Evolutionary conservation across 2,888 invertebrate species (phyloP).

Genomic region (Parnassius orleans): DNA sequence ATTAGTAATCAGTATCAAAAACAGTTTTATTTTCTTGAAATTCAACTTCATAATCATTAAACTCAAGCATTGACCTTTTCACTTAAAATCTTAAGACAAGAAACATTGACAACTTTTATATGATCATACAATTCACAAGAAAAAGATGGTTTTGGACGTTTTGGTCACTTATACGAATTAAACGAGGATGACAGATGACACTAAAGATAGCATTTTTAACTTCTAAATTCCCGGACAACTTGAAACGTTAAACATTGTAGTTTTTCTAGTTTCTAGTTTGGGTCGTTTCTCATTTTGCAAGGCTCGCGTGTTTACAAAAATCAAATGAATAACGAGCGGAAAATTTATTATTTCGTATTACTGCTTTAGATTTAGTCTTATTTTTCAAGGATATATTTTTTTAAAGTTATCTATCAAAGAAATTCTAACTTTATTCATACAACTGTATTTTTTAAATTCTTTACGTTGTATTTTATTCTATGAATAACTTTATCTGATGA

Average conservation of each 20-base stretch:
- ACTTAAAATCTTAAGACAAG: constrained; percentile 12
- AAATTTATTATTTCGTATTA: no score
- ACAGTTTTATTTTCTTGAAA: constrained; percentile 4
- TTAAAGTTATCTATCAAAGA: no score
- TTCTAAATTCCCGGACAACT: constrained; percentile 16
- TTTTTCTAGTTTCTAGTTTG: constrained; percentile 3
- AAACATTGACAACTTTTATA: constrained; percentile 7
- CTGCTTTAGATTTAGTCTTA: no score
- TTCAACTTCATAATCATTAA: constrained; percentile 19
- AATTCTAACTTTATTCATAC: no score
- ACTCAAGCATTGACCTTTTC: constrained; percentile 22
- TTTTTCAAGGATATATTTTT: no score
- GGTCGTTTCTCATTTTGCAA: not conserved
- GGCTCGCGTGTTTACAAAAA: not conserved
- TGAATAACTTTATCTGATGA: no score
- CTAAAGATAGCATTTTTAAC: constrained; percentile 20
- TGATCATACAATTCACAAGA: constrained; percentile 8
- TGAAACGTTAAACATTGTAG: constrained; percentile 13
- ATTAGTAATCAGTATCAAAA: not conserved
- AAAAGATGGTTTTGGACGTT: constrained; percentile 13
- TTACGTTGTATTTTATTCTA: no score
- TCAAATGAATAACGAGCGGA: not conserved
- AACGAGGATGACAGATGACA: constrained; percentile 23
- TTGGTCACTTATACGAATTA: constrained; percentile 6
- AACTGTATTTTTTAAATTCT: no score